phyloP scores from a whole-genome alignment of 2,113 vertebrate genomes.

The Hyla sarda region DNA sequence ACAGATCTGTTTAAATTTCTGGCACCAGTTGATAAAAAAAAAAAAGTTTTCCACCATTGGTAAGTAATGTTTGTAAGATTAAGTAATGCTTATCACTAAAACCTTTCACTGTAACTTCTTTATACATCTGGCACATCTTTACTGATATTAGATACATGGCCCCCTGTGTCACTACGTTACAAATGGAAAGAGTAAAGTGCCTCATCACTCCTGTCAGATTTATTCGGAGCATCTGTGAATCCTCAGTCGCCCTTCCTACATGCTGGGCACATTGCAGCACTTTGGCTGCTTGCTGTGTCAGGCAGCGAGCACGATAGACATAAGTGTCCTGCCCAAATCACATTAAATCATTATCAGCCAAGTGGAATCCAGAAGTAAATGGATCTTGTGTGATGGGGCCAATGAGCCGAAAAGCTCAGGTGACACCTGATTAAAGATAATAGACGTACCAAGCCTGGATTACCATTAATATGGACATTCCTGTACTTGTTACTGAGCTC shows the following conservation, averaged over 20 bases:
- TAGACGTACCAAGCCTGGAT: neutral
- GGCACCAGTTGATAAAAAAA: no score
- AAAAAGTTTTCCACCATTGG: no score
- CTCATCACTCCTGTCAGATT: neutral
- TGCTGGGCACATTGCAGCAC: neutral
- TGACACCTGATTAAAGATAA: conserved; percentile 21
- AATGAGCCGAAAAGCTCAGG: conserved; percentile 6
- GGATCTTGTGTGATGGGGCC: conserved; percentile 10
- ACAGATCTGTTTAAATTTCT: no score
- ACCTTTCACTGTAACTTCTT: neutral
- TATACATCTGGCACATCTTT: neutral
- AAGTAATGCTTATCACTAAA: neutral
- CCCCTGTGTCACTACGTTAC: neutral
- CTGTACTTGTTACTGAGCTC: neutral
- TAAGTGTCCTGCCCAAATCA: neutral
- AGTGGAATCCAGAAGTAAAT: conserved; percentile 36
- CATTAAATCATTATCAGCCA: conserved; percentile 28
- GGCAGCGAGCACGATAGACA: neutral
- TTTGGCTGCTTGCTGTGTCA: neutral
- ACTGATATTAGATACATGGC: neutral
- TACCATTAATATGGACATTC: conserved; percentile 14
- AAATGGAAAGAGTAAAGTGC: neutral
- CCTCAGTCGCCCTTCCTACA: neutral
- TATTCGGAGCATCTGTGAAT: neutral
- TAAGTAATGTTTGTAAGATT: no score